Evolutionary conservation across 2,888 invertebrate species (phyloP).

Genomic region (Acronicta aceris): DNA sequence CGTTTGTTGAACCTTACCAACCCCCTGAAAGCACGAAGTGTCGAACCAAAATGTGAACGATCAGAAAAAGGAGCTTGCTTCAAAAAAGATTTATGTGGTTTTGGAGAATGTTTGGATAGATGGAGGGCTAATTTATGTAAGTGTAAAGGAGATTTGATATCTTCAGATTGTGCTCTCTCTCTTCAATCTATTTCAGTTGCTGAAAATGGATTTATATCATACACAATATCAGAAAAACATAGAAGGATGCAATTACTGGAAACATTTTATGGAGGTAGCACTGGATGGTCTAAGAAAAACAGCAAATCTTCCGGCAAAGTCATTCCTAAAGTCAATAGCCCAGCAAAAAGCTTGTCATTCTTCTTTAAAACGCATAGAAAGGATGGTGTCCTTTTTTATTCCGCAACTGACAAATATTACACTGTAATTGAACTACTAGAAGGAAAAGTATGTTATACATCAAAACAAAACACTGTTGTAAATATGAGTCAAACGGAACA

Average conservation of each 20-base stretch:
- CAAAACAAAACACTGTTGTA: conserved; percentile 93
- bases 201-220: conserved; percentile 94
- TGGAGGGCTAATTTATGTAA: conserved; percentile 94
- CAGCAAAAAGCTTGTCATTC: conserved; percentile 93
- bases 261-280: conserved; percentile 92
- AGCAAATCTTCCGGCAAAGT: conserved; percentile 70
- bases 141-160: conserved; percentile 91
- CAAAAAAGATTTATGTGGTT: conserved; percentile 86
- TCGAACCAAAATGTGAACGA: conserved; percentile 94
- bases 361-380: conserved; percentile 94
- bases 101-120: conserved; percentile 94
- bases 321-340: conserved; percentile 76
- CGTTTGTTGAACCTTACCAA: conserved; percentile 94
- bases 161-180: conserved; percentile 94
- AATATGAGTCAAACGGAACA: conserved; percentile 94
- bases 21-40: conserved; percentile 92
- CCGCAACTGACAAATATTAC: conserved; percentile 96
- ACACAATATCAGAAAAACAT: conserved; percentile 94
- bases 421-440: conserved; percentile 94
- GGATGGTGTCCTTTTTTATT: conserved; percentile 95
- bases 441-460: conserved; percentile 94
- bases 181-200: conserved; percentile 94
- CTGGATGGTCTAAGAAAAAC: conserved; percentile 90
- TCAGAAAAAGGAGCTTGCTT: conserved; percentile 91
- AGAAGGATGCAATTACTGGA: conserved; percentile 96